Percentiles rank a stretch among this genome's conserved stretches.
Conservation (phyloP, 1,140 invertebrate species). For the Zaprionus tsacasi region DNA sequence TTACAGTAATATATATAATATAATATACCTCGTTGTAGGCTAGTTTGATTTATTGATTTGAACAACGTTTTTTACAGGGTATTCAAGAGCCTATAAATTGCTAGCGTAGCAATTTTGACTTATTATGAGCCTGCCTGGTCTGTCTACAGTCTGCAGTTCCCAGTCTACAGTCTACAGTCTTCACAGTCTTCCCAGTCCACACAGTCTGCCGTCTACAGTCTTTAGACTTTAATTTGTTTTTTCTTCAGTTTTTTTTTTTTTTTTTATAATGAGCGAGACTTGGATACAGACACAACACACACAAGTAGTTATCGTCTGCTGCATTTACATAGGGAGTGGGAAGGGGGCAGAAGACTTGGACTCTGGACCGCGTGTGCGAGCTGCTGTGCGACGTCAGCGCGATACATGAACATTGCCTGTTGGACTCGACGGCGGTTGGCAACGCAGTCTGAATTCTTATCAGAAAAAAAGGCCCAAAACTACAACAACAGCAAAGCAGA, state of each 20-base stretch:
- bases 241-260: background rate
- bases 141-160: background rate
- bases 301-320: background rate
- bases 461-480: background rate
- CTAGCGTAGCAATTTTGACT: background rate
- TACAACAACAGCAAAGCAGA: background rate
- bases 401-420: background rate
- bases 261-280: conserved; percentile 2
- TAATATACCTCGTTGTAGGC: background rate
- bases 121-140: background rate
- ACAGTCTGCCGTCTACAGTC: conserved; percentile 4
- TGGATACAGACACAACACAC: background rate
- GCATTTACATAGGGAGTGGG: background rate
- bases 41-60: no score
- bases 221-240: conserved; percentile 6
- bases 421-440: conserved; percentile 27
- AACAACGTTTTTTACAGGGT: background rate
- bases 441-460: conserved; percentile 44
- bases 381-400: conserved; percentile 21
- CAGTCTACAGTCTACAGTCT: background rate
- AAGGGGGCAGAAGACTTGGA: background rate
- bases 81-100: background rate
- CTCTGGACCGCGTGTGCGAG: conserved; percentile 11
- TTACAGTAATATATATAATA: no score
- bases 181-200: background rate